phyloP scores from a whole-genome alignment of 2,888 invertebrate genomes.

The Aleiodes leptofemur region DNA sequence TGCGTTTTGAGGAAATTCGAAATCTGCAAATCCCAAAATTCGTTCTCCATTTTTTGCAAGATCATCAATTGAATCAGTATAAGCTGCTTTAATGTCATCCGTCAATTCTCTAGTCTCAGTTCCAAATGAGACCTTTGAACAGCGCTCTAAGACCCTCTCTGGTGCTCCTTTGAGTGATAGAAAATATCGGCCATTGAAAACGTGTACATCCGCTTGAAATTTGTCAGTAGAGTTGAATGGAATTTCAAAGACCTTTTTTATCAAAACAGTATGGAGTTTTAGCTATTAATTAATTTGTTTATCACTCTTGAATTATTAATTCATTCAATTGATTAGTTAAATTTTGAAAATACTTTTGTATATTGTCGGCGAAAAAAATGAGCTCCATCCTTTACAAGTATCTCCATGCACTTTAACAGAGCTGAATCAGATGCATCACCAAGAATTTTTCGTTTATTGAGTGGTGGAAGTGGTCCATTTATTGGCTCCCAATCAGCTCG shows the following conservation, averaged over 20 bases:
- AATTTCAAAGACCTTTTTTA: slow-evolving; percentile 76
- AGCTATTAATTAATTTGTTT: neutral
- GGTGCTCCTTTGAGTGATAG: slow-evolving; percentile 88
- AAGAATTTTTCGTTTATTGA: slow-evolving; percentile 78
- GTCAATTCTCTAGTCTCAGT: slow-evolving; percentile 76
- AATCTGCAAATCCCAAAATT: slow-evolving; percentile 80
- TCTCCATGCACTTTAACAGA: slow-evolving; percentile 82
- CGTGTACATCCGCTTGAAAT: slow-evolving; percentile 84
- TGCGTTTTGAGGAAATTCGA: slow-evolving; percentile 75
- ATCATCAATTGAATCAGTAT: slow-evolving; percentile 59
- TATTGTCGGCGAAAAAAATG: slow-evolving; percentile 76
- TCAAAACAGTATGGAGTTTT: no score
- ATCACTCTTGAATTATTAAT: slow-evolving; percentile 1
- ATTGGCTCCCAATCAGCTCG: slow-evolving; percentile 80
- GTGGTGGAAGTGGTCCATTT: slow-evolving; percentile 65
- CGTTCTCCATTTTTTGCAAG: slow-evolving; percentile 66
- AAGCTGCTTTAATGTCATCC: slow-evolving; percentile 76
- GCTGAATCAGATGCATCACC: slow-evolving; percentile 86
- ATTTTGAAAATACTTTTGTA: slow-evolving; percentile 75
- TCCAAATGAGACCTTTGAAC: slow-evolving; percentile 77
- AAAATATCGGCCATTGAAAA: slow-evolving; percentile 77
- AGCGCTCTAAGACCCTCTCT: slow-evolving; percentile 83
- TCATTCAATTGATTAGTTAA: slow-evolving; percentile 2
- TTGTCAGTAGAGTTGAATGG: slow-evolving; percentile 85
- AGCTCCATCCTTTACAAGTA: slow-evolving; percentile 77